Percentiles rank a stretch among this genome's conserved stretches.
Conservation (phyloP, 2,888 invertebrate species). For the Exephanes ischioxanthus region DNA sequence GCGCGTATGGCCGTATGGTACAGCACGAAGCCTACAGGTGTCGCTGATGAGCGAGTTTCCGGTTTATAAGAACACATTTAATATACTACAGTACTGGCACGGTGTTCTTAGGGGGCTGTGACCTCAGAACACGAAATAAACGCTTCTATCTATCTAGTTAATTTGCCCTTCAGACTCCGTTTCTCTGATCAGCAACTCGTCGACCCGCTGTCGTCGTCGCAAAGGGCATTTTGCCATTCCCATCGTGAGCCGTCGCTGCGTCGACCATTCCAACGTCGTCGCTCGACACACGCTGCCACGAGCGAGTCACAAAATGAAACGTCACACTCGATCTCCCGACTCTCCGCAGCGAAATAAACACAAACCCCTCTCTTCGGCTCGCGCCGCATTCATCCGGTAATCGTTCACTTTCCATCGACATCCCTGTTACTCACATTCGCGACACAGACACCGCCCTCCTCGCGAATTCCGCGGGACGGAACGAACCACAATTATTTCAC, state of each 20-base stretch:
- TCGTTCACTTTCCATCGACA: background rate
- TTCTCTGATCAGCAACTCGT: background rate
- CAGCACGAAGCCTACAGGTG: too few relatives aligned
- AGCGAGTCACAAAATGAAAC: constrained; percentile 67
- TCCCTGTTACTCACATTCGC: too few relatives aligned
- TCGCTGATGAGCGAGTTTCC: too few relatives aligned
- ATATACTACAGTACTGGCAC: constrained; percentile 15
- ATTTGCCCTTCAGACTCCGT: too few relatives aligned
- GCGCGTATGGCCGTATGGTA: too few relatives aligned
- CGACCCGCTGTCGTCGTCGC: background rate
- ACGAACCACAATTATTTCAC: constrained; percentile 17
- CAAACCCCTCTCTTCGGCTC: constrained; percentile 13
- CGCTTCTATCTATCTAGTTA: too few relatives aligned
- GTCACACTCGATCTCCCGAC: constrained; percentile 13
- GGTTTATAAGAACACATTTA: too few relatives aligned
- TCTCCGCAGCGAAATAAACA: background rate
- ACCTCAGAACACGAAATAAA: too few relatives aligned
- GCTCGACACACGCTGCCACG: constrained; percentile 3
- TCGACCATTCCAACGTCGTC: background rate
- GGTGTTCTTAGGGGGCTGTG: too few relatives aligned
- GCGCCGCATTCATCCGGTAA: constrained; percentile 12
- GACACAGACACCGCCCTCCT: background rate
- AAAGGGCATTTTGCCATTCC: constrained; percentile 10
- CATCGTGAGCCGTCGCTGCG: background rate
- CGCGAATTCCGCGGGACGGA: background rate